A percentile compares a stretch with the other conserved stretches of the same genome.
Conservation (phyloP, 1,140 invertebrate genomes). For the Brachionus calyciflorus region DNA sequence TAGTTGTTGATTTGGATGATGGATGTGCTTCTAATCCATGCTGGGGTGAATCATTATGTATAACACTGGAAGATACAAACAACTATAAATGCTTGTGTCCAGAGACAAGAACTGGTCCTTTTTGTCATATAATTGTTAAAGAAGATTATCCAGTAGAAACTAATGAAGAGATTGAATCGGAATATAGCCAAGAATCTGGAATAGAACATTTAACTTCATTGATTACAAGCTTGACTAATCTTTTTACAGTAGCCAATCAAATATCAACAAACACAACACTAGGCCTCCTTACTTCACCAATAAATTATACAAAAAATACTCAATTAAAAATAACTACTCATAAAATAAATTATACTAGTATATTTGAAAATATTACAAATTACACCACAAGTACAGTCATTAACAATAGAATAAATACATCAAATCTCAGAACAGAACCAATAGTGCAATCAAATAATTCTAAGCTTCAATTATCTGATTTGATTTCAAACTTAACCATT, state of each 20-base stretch:
- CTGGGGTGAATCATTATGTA: conserved; percentile 36
- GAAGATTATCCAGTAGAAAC: not conserved
- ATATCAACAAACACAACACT: no score
- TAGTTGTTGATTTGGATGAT: not conserved
- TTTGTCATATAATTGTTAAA: not conserved
- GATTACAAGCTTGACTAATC: not conserved
- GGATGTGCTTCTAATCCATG: conserved; percentile 44
- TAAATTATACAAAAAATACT: no score
- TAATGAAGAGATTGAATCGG: not conserved
- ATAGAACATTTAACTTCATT: not conserved
- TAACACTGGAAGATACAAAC: conserved; percentile 8
- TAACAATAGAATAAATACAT: no score
- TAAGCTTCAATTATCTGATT: no score
- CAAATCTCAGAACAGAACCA: no score
- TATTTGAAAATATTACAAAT: no score
- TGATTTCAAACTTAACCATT: no score
- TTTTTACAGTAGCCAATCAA: not conserved
- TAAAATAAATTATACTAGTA: no score
- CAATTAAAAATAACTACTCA: no score
- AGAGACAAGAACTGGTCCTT: not conserved
- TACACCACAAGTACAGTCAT: no score
- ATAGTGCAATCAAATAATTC: no score
- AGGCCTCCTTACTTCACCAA: no score
- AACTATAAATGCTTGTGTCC: conserved; percentile 17
- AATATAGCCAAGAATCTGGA: not conserved